Evolutionary conservation across 2,888 invertebrate genomes (phyloP), one percentile per base, ranked within the genome.

Genomic region (Pseudolycoriella hygida): DNA sequence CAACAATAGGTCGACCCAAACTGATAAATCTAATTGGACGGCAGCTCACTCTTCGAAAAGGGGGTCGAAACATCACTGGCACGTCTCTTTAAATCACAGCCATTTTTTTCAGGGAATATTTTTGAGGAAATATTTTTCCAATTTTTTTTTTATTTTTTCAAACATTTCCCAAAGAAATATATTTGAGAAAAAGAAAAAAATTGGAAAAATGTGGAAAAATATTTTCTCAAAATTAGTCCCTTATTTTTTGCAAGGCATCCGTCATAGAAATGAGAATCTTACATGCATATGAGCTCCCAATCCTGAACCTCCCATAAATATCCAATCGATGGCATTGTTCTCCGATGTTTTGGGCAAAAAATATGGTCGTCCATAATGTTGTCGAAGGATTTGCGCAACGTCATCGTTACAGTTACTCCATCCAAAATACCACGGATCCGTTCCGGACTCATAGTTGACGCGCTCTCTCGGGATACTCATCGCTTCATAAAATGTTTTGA

Each of bases 221-320:
- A 41, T 41, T 40, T 19, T 17, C n/a, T n/a, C 6, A 20, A 12
- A 20, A 8, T 19, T 3, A 34, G 11, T 25, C 11, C 5, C 8
- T 50, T 14, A 40, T 37, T 37, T n/a, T 39, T 34, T 15, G 2
- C 20, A 6, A n/a, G n/a, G n/a, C n/a, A 47, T 12, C 17, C 15
- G 12, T 19, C n/a, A 8, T 2, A n/a, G n/a, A 2, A 43, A 18
- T 8, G 19, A 6, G 20, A 43, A 32, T 66, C 77, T 74, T 62
- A 93, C 93, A 62, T 96, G 96, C 83, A 96, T 82, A 55, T 92
- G 87, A 0, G 94, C 94, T 0, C 96, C 96, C 56, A 85, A 77
- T 1, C 94, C 94, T 1, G 88, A 81, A 25, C 86, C 89, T 1
- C 96, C 96, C 83, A 96, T 94, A 61, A 96, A 96, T 53, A 96